Evolutionary conservation across 2,113 vertebrate genomes (phyloP), one percentile per base, ranked within the genome.

Genomic region (Tauraco erythrolophus): DNA sequence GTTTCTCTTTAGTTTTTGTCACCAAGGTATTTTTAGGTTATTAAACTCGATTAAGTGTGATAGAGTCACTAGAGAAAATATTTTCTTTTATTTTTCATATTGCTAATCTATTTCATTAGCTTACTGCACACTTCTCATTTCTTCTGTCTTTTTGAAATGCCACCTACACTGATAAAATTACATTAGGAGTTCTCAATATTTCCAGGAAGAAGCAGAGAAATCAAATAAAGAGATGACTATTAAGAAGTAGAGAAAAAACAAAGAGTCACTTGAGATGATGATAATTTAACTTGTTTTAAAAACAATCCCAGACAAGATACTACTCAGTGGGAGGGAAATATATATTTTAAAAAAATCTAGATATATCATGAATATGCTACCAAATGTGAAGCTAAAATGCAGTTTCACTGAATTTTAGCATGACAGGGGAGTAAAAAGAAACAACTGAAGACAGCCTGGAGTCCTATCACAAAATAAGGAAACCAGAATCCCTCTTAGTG

Each of bases 161-260:
- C 96, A 94, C 97, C 96, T 94, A 95, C 92, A 88, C 86, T 68
- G 69, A 81, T 51, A 91, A 94, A 94, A 96, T 95, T 84, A 56
- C 79, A 88, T 88, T 95, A 92, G 18, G 14, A 91, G 82, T 88
- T 96, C 78, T 94, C 77, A 95, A 22, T 89, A 80, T 80, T 96
- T 97, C 78, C 66, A 94, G 31, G 39, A 90, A 95, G 80, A 68
- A 92, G 76, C 11, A 76, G 35, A 88, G 57, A 91, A 92, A 85
- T 69, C 77, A 82, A 7, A 76, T 75, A 92, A 93, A 92, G 53
- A 53, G 28, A 91, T 30, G n/a, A 84, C 53, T 95, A 51, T 69
- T 72, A 95, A 79, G 62, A 92, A 92, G 66, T 15, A 72, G 17
- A 74, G 65, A 71, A 87, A 92, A 94, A 94, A 94, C 35, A 91